Conservation (phyloP, 2,888 invertebrate species). For the Chrysolina haemoptera region DNA sequence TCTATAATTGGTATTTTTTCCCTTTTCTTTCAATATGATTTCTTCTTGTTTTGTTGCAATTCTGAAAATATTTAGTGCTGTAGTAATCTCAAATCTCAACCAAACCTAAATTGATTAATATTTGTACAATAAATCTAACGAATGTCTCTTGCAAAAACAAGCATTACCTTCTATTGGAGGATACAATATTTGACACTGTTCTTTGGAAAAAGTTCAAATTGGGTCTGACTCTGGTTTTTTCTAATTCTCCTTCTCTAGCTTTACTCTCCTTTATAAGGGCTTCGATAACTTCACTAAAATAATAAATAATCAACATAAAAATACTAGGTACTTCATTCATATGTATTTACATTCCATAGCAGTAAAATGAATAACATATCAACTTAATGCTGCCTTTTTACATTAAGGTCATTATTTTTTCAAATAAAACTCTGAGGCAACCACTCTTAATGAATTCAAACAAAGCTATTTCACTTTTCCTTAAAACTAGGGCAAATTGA, state of each 20-base stretch:
- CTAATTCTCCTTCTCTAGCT: constrained; percentile 50
- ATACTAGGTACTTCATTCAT: no score
- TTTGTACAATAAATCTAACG: neutral
- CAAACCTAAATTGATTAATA: no score
- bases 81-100: constrained; percentile 13
- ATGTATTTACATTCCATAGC: neutral
- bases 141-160: neutral
- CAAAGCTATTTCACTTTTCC: no score
- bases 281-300: constrained; percentile 54
- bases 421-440: no score
- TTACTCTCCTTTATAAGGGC: constrained; percentile 56
- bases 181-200: constrained; percentile 53
- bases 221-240: constrained; percentile 51
- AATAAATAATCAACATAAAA: neutral
- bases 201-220: constrained; percentile 57
- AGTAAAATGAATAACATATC: neutral
- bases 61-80: constrained; percentile 32
- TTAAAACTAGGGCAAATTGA: neutral
- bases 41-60: constrained; percentile 35
- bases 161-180: constrained; percentile 52
- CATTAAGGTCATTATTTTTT: no score
- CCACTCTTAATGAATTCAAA: no score
- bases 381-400: no score
- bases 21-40: constrained; percentile 29
- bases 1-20: constrained; percentile 25